Evolutionary conservation across 2,113 vertebrate species (phyloP), one percentile per base, ranked within the genome.

Genomic region (Tachycineta bicolor): DNA sequence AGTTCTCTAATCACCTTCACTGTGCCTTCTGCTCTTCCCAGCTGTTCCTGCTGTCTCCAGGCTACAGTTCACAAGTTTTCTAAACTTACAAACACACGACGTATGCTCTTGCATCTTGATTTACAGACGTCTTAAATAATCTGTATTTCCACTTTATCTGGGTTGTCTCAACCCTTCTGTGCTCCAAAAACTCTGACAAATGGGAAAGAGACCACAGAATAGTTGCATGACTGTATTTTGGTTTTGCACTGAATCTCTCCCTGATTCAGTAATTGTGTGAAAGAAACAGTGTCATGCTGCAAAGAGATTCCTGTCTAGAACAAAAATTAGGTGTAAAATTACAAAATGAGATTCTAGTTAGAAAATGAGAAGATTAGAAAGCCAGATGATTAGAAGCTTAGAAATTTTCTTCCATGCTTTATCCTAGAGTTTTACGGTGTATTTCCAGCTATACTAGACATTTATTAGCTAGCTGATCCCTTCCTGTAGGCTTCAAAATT

Each of bases 281-380:
- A 75, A 75, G 25, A 62, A 34, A 3, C 5, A 37, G 4, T 12
- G 23, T 43, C 0, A 0, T 14, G 8, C 6, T 39, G 26, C 12
- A 60, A 84, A 69, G 9, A n/a, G 1, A 52, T 52, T 83, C 20
- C 29, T 69, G 11, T 22, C 41, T 37, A 5, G 25, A 62, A 46
- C 3, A 14, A 79, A 75, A 87, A 75, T 47, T 55, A 55, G 10
- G 59, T 4, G 2, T 25, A 17, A 77, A 82, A 87, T 52, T 76
- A 46, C 6, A 87, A 82, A 73, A 59, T 28, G 0, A 59, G 11
- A 68, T 39, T 81, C 21, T 47, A 49, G 41, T 55, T 60, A 60
- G 44, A 78, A 73, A 63, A 52, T 43, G 5, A 58, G 14, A 75
- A 52, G 8, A 60, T 65, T 47, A 34, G 21, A 62, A 73, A 11